Base-by-base conservation (phyloP, 2,888 invertebrate species). In the Seira sanloemensis region DNA sequence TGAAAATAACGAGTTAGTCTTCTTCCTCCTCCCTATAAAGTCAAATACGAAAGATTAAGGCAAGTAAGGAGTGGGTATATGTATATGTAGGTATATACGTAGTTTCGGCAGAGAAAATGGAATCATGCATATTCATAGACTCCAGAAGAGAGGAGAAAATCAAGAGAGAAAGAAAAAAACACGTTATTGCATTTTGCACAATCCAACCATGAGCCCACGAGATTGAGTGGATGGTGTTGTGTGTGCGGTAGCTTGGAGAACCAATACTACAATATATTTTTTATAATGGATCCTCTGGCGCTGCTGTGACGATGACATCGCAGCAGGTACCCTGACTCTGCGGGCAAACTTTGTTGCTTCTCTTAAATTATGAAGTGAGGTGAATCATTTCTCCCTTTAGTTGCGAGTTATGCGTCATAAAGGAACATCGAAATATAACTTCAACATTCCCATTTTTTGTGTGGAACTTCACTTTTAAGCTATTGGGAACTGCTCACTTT, bases 221-320 rank as follows among this genome's bases (percentile, higher is more conserved):
- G 12, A 37, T 37, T 21, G 4, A 62, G 62, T 62, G n/a, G n/a
- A n/a, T n/a, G 50, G 50, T 50, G 50, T n/a, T 50, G 50, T 16
- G 62, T 21, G 23, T 21, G 62, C 62, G 62, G 62, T 62, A 62
- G 62, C 62, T 19, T 62, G 62, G 50, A 50, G 50, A 50, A 18
- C 16, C 16, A 21, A 62, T 16, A n/a, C 62, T 5, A 37, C 82
- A 82, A 82, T 77, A 76, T 82, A 65, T 82, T 72, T 62, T 62
- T n/a, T 62, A 62, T 23, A 46, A 74, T 68, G 62, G 68, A 37
- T 78, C 62, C 25, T 78, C 68, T 78, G 72, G 72, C 77, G 19
- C 62, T n/a, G 58, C 78, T 78, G 77, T 78, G 83, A 83, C 78
- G 77, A 74, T 83, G 83, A 83, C 83, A 83, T 83, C 83, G 21